phyloP scores from a whole-genome alignment of 2,888 invertebrate genomes.

The Bedellia somnulentella region DNA sequence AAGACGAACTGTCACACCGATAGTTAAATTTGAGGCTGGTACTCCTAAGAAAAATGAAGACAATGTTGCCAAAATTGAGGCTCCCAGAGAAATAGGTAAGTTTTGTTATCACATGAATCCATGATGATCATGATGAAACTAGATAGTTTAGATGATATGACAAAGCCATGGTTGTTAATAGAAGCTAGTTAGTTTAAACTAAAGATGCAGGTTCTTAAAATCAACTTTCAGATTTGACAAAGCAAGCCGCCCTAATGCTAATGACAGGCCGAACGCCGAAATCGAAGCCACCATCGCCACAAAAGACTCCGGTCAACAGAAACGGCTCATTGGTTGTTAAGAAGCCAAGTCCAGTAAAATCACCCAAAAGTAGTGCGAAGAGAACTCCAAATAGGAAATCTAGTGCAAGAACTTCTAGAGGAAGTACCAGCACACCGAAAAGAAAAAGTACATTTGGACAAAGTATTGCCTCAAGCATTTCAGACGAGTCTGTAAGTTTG shows the following conservation, averaged over 20 bases:
- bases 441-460: no score
- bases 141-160: not conserved
- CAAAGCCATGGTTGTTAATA: no score
- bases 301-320: conserved; percentile 3
- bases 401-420: no score
- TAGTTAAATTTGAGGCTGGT: conserved; percentile 14
- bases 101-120: no score
- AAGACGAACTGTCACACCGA: conserved; percentile 4
- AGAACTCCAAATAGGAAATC: not conserved
- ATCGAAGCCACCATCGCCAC: conserved; percentile 10
- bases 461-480: no score
- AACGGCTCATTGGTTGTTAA: conserved; percentile 16
- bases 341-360: conserved; percentile 14
- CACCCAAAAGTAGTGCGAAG: not conserved
- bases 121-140: no score
- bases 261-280: conserved; percentile 41
- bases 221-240: conserved; percentile 33
- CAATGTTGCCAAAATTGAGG: conserved; percentile 22
- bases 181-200: no score
- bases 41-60: conserved; percentile 14
- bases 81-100: conserved; percentile 25
- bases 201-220: no score
- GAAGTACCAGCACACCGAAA: not conserved
- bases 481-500: no score
- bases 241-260: conserved; percentile 44